Evolutionary conservation across 1,140 invertebrate genomes (phyloP), one percentile per base, ranked within the genome.

Genomic region (Chlorops oryzae): DNA sequence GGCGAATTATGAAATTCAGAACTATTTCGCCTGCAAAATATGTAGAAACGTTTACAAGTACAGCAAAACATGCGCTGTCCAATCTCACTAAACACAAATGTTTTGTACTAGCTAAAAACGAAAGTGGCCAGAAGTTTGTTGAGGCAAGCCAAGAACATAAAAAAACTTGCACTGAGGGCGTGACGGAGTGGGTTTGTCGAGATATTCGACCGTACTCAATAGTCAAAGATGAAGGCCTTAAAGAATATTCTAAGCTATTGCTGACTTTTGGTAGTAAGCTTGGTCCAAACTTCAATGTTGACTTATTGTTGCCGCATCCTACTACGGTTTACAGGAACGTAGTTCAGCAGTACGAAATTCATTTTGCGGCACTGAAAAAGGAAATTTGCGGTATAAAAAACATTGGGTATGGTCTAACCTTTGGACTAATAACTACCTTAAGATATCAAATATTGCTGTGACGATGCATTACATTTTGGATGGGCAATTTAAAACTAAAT

Each of bases 41-140:
- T 44, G 42, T 27, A 44, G 32, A 15, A 28, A 44, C 32, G 42
- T 44, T 18, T 44, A 44, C 24, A 44, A 44, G 15, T 44, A 44
- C n/a, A 40, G n/a, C n/a, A 44, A 44, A 44, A 44, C n/a, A 44
- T 44, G 23, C 42, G 3, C 25, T 44, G 7, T 44, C 24, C 17
- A 44, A 28, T 44, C 24, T 44, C 27, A 44, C 18, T 27, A 27
- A 44, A 44, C 42, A 44, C 13, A 44, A 27, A 12, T 44, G 42
- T 7, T 44, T 10, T 44, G 13, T 13, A 4, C 7, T 44, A 28
- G 13, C 32, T 18, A 27, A 44, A 44, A 28, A 12, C 21, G 42
- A 44, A 28, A 28, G n/a, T n/a, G n/a, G n/a, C n/a, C n/a, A 28
- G 12, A 18, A 44, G 17, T 3, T 15, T 3, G 12, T 23, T 27